Base-by-base conservation (phyloP, 2,113 vertebrate species). In the Vulpes ferrilata region DNA sequence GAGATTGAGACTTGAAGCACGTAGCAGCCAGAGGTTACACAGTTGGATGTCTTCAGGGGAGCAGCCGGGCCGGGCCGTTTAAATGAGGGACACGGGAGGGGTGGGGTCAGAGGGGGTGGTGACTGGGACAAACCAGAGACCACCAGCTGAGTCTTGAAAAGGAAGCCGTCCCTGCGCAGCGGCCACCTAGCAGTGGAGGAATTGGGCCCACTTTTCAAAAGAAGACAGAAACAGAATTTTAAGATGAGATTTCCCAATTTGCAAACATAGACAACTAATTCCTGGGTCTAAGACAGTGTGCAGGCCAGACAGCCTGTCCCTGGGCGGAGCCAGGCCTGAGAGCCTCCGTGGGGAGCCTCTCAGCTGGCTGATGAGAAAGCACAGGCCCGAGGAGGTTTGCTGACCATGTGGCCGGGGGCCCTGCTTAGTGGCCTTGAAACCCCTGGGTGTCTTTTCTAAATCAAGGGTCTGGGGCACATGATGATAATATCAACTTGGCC, bases 401-500 rank as follows among this genome's bases (percentile, higher is more conserved):
- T 3, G 43, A 16, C 4, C 1, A 48, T 8, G 3, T 1, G 43
- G 15, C 12, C 15, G 30, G 53, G 60, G 32, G n/a, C 30, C 13
- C 0, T 4, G 23, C 25, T 11, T n/a, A 13, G 11, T 11, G 11
- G 30, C 10, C 8, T 59, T 53, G 5, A 35, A 35, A 20, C 55
- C 27, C 64, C 48, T 2, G 5, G 20, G 12, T 11, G 10, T 15
- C 12, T 13, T 51, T 88, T 88, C 43, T n/a, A 53, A 38, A 59
- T 32, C 23, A 4, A 17, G 23, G 48, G 27, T n/a, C 76, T 2
- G 16, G 6, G 17, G 55, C 65, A 0, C 11, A 2, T 35, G 64
- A 30, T 17, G 19, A 8, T 3, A 30, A 6, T 3, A 5, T 1
- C 51, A 2, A 1, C 9, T 6, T 2, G 15, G 13, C 4, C 13